phyloP scores from a whole-genome alignment of 2,113 vertebrate genomes.

The Dermatemys mawii region DNA sequence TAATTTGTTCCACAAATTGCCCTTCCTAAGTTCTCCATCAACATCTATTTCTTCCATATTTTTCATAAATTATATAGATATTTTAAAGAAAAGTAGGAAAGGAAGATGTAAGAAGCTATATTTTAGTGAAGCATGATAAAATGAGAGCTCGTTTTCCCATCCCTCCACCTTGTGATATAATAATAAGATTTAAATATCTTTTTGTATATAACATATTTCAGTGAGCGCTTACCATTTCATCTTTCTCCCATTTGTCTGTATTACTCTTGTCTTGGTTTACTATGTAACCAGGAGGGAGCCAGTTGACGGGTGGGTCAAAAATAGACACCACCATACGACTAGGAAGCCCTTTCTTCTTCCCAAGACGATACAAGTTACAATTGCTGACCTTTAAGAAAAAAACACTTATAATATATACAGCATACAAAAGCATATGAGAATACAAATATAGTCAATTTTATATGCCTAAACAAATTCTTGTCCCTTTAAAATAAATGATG shows the following conservation, averaged over 20 bases:
- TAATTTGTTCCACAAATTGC: not conserved
- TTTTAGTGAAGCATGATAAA: not conserved
- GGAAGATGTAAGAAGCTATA: not conserved
- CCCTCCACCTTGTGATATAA: not conserved
- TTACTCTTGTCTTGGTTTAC: conserved; percentile 97
- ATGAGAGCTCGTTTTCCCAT: not conserved
- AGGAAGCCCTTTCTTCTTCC: conserved; percentile 97
- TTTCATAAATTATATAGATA: not conserved
- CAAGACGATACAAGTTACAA: conserved; percentile 98
- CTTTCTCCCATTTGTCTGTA: conserved; percentile 90
- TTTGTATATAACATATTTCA: not conserved
- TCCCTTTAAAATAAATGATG: not conserved
- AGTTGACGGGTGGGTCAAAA: conserved; percentile 98
- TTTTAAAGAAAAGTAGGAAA: not conserved
- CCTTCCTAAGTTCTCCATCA: not conserved
- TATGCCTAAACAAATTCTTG: not conserved
- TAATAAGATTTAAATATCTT: too few species aligned
- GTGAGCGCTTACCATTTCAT: conserved; percentile 86
- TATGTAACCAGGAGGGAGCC: conserved; percentile 96
- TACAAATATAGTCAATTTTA: not conserved
- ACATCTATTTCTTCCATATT: not conserved
- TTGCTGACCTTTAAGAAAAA: conserved; percentile 89
- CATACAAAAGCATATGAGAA: not conserved
- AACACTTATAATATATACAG: not conserved
- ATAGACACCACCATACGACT: conserved; percentile 99